Conservation (phyloP, 2,113 vertebrate species). For the Python bivittatus region DNA sequence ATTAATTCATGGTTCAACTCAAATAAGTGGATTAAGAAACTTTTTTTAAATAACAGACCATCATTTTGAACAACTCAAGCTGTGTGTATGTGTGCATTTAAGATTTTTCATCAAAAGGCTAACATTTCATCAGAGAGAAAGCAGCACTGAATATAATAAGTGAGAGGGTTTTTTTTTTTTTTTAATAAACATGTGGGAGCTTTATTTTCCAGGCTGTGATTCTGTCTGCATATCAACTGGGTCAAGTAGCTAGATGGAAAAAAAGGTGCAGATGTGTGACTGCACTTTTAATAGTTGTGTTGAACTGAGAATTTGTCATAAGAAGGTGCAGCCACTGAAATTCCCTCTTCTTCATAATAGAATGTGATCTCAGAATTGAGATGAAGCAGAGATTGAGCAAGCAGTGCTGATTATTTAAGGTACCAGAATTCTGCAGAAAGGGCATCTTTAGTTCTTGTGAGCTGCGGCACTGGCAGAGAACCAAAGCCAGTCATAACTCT, state of each 20-base stretch:
- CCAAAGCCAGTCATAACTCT: neutral
- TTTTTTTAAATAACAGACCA: neutral
- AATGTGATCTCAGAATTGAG: neutral
- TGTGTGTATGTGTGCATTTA: neutral
- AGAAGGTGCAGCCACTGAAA: neutral
- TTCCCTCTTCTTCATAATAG: neutral
- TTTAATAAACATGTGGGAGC: neutral
- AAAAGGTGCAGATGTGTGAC: neutral
- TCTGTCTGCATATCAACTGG: neutral
- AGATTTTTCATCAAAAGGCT: neutral
- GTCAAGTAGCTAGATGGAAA: neutral
- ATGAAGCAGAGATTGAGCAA: neutral
- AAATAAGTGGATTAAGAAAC: neutral
- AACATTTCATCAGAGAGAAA: neutral
- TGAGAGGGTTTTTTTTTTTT: too few species aligned
- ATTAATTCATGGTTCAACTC: neutral
- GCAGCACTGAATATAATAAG: neutral
- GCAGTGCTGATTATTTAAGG: neutral
- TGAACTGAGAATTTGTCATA: neutral
- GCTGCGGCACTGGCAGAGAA: neutral
- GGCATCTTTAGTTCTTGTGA: neutral
- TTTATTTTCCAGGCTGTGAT: neutral
- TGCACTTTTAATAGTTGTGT: neutral
- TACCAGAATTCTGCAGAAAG: neutral
- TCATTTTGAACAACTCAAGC: neutral